Evolutionary conservation across 2,797 vertebrate species (phyloP).

Genomic region (Pangasius mekongensis): DNA sequence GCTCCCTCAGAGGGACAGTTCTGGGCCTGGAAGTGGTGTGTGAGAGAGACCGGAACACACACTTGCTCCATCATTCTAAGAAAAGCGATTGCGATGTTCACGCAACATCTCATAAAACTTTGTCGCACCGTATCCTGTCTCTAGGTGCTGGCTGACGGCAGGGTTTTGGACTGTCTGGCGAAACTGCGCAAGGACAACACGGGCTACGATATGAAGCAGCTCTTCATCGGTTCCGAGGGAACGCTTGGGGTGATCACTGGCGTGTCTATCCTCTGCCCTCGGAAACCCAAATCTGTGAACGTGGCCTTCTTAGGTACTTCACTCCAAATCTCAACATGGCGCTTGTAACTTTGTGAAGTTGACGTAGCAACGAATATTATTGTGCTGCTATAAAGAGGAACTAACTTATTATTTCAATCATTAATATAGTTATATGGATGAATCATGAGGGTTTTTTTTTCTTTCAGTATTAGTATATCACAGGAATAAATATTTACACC

Average conservation of each 20-base stretch:
- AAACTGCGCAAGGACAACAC: conserved; percentile 94
- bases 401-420: too few relatives aligned
- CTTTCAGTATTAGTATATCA: too few relatives aligned
- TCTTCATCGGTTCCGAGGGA: conserved; percentile 95
- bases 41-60: not conserved
- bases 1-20: conserved; percentile 89
- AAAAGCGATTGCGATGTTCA: not conserved
- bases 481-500: not conserved
- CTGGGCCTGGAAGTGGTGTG: conserved; percentile 94
- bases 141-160: conserved; percentile 89
- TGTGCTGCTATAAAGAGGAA: not conserved
- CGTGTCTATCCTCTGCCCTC: conserved; percentile 89
- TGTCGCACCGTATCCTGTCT: not conserved
- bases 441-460: too few relatives aligned
- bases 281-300: conserved; percentile 85
- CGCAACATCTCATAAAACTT: not conserved
- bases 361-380: not conserved
- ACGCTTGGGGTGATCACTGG: conserved; percentile 92
- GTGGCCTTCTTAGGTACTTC: conserved; percentile 88
- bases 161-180: conserved; percentile 82
- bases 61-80: not conserved
- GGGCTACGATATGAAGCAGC: conserved; percentile 96
- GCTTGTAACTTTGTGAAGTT: not conserved
- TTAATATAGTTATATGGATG: too few relatives aligned
- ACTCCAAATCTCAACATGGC: not conserved